Percentiles rank a stretch among this genome's conserved stretches.
Conservation (phyloP, 35 echinoderm and acorn worm genomes). For the Patiria miniata region DNA sequence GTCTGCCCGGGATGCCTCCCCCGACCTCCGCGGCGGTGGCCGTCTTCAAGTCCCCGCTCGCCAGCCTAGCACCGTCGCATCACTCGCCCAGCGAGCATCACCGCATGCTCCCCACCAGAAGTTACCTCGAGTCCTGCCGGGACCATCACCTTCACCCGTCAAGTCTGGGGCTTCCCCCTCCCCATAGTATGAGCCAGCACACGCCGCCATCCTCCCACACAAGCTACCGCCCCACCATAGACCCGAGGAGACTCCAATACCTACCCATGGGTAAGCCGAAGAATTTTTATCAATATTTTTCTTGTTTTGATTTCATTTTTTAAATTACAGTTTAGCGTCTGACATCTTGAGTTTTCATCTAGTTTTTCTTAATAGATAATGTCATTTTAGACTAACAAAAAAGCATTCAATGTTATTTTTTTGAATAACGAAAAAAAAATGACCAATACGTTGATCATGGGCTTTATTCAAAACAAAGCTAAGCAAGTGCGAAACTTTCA, state of each 20-base stretch:
- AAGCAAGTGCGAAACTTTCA: too few species aligned
- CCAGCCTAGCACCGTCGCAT: constrained; percentile 47
- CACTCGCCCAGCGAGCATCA: constrained; percentile 43
- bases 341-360: too few species aligned
- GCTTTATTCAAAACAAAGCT: too few species aligned
- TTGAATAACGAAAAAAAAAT: too few species aligned
- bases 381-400: too few species aligned
- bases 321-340: too few species aligned
- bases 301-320: too few species aligned
- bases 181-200: constrained; percentile 61
- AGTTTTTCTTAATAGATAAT: too few species aligned
- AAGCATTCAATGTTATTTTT: too few species aligned
- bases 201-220: constrained; percentile 60
- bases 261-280: constrained; percentile 65
- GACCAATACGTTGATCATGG: too few species aligned
- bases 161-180: constrained; percentile 42
- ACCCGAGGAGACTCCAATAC: constrained; percentile 75
- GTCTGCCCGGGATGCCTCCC: constrained; percentile 56
- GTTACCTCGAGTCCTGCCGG: constrained; percentile 66
- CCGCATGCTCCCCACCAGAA: constrained; percentile 58
- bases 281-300: not conserved
- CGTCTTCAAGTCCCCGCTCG: constrained; percentile 67
- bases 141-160: constrained; percentile 60
- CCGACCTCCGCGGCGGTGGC: constrained; percentile 40
- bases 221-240: constrained; percentile 45